Conservation (phyloP, 2,888 invertebrate species). For the Drosophila koepferae region DNA sequence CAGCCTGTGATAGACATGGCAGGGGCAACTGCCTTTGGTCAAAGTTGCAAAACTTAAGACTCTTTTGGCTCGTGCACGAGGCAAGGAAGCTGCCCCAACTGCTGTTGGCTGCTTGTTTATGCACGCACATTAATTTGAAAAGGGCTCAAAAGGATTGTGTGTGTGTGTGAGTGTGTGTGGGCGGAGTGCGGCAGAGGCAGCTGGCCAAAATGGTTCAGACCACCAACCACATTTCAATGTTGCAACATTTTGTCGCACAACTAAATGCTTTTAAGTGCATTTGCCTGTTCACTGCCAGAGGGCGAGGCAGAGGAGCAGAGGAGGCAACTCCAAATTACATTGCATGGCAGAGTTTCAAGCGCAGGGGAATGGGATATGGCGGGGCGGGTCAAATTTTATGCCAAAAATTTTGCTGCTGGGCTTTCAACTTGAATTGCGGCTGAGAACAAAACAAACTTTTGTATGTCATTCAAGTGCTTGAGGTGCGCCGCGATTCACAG, state of each 20-base stretch:
- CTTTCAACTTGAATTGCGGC: constrained; percentile 28
- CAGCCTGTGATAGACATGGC: neutral
- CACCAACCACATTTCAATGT: constrained; percentile 72
- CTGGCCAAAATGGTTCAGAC: constrained; percentile 35
- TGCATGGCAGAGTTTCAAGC: neutral
- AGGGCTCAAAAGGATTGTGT: constrained; percentile 35
- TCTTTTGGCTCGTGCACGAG: constrained; percentile 20
- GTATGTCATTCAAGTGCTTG: constrained; percentile 38
- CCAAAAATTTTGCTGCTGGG: constrained; percentile 36
- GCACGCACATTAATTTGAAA: constrained; percentile 78
- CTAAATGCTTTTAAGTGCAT: constrained; percentile 81
- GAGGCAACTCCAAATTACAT: neutral
- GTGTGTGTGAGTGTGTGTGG: neutral
- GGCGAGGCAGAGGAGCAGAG: neutral
- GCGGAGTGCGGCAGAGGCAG: neutral
- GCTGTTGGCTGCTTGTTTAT: constrained; percentile 63
- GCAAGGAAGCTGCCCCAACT: constrained; percentile 3
- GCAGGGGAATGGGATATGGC: neutral
- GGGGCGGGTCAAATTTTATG: constrained; percentile 17
- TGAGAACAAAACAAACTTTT: constrained; percentile 25
- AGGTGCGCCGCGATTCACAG: constrained; percentile 32
- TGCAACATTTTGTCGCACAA: constrained; percentile 73
- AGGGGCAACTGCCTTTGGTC: constrained; percentile 29
- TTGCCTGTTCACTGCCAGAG: constrained; percentile 51
- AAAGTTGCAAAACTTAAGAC: constrained; percentile 62